These are phyloP conservation scores for Cactoblastis cactorum DNA, from an alignment of 2,888 invertebrate genomes.

Conservation along the genomic window DNA sequence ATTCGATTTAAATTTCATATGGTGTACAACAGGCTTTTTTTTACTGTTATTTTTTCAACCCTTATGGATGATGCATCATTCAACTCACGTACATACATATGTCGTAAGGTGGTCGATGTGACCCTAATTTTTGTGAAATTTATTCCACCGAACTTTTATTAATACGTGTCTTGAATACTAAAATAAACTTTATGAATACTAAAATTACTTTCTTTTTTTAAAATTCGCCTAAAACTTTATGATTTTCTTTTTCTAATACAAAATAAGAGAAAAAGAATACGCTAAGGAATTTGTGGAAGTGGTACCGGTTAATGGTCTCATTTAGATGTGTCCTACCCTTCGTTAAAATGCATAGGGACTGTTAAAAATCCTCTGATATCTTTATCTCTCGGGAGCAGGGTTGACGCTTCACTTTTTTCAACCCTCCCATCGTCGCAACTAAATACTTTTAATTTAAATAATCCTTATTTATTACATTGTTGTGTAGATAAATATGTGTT, in stretches of 20 bases:
- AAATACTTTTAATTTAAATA: neutral
- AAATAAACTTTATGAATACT: conserved; percentile 23
- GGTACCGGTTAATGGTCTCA: conserved; percentile 1
- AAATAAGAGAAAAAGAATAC: neutral
- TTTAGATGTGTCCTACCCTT: conserved; percentile 8
- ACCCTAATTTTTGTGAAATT: conserved; percentile 39
- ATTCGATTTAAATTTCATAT: no score
- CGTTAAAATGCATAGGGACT: conserved; percentile 20
- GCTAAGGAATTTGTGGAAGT: neutral
- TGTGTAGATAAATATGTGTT: neutral
- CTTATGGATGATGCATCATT: conserved; percentile 31
- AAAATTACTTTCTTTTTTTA: neutral
- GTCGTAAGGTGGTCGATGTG: conserved; percentile 47
- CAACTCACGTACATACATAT: conserved; percentile 51
- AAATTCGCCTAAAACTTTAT: neutral
- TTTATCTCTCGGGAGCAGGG: conserved; percentile 18
- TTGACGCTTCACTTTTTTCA: neutral
- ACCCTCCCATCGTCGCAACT: neutral
- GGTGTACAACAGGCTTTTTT: no score
- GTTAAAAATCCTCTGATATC: conserved; percentile 10
- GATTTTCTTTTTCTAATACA: neutral
- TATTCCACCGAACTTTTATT: conserved; percentile 42
- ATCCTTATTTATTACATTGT: neutral
- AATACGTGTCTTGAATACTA: conserved; percentile 59
- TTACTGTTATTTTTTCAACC: conserved; percentile 8